These are phyloP conservation scores for Sphenopsis melanotis DNA, from an alignment of 2,797 vertebrate species.

Conservation along the genomic window DNA sequence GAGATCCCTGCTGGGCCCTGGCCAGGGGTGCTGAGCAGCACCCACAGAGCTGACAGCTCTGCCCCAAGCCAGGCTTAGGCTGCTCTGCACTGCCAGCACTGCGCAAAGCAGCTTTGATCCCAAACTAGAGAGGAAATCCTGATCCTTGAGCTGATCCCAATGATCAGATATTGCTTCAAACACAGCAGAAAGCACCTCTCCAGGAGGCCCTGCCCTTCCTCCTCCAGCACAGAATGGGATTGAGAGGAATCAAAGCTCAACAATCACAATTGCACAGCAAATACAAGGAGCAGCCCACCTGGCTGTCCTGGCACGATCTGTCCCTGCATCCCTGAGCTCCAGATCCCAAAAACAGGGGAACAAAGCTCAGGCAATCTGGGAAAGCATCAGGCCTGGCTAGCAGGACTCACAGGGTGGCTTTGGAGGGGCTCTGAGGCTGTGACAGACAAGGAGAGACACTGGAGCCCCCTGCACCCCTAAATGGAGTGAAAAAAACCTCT, in stretches of 20 bases:
- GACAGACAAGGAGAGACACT: neutral
- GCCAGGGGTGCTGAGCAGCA: neutral
- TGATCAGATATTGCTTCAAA: neutral
- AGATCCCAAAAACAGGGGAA: neutral
- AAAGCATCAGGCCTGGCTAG: neutral
- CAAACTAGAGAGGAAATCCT: neutral
- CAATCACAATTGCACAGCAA: fast-evolving
- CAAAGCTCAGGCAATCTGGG: neutral
- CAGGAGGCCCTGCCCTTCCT: neutral
- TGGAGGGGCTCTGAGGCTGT: neutral
- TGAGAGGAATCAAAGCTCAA: neutral
- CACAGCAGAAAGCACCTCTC: neutral
- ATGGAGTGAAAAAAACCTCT: neutral
- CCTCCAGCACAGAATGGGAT: fast-evolving
- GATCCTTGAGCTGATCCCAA: neutral
- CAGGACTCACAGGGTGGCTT: neutral
- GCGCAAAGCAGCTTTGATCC: neutral
- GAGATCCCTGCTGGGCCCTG: neutral
- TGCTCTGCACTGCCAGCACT: neutral
- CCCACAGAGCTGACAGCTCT: neutral
- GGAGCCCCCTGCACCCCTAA: neutral
- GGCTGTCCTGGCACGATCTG: neutral
- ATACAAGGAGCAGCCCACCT: neutral
- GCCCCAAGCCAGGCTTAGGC: neutral
- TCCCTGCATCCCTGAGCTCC: fast-evolving